Evolutionary conservation across 2,797 vertebrate species (phyloP).

Genomic region (Botia almorhae): DNA sequence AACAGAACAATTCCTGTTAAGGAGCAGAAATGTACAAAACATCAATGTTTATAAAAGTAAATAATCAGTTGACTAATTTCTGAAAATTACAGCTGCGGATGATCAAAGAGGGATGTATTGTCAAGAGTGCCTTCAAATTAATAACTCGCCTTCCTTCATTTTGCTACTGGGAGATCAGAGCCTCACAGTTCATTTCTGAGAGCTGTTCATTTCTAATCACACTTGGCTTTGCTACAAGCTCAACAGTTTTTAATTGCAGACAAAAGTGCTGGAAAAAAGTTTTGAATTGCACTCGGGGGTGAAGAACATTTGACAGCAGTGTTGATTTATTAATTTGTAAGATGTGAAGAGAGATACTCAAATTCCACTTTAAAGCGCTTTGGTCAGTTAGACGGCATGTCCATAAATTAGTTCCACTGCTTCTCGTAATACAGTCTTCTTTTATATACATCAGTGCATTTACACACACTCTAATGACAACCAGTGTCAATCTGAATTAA

Average conservation of each 20-base stretch:
- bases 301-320: slow-evolving; percentile 31
- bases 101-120: slow-evolving; percentile 28
- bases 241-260: slow-evolving; percentile 9
- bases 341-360: slow-evolving; percentile 10
- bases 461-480: background rate
- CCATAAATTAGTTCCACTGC: background rate
- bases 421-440: no score
- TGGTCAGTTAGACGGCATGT: slow-evolving; percentile 38
- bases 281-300: slow-evolving; percentile 14
- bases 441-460: no score
- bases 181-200: slow-evolving; percentile 6
- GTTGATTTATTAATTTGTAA: slow-evolving; percentile 4
- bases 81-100: background rate
- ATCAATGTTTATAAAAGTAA: background rate
- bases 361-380: background rate
- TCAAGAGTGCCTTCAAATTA: slow-evolving; percentile 24
- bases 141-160: slow-evolving; percentile 5
- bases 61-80: background rate
- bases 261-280: background rate
- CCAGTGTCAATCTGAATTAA: slow-evolving; percentile 15
- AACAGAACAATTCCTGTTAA: background rate
- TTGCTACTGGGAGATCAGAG: slow-evolving; percentile 7
- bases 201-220: slow-evolving; percentile 32
- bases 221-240: slow-evolving; percentile 22
- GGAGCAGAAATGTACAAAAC: slow-evolving; percentile 5